Base-by-base conservation (phyloP, 1,140 invertebrate species). In the Zaprionus ghesquierei region DNA sequence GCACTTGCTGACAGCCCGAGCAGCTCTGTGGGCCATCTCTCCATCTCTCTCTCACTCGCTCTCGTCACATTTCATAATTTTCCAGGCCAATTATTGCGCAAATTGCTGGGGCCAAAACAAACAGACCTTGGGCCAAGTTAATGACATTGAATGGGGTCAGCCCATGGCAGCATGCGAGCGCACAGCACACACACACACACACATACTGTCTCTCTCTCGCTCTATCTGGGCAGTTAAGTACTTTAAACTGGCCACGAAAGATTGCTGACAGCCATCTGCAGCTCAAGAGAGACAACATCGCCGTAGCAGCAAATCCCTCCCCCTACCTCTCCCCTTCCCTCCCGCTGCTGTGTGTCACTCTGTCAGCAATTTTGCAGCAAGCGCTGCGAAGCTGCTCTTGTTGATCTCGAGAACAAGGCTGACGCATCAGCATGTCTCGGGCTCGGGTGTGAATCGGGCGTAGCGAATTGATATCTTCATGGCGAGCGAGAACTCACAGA, bases 111-210 rank as follows among this genome's bases (percentile, higher is more conserved):
- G 61, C 44, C 25, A 76, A 87, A 76, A 73, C 78, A 87, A 87
- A 87, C 82, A 86, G 79, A 86, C 82, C 82, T 86, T 86, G 82
- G 84, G 50, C 71, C 69, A 10, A 82, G 82, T 87, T 86, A 86
- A 86, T 86, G 82, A 86, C 82, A 87, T 87, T 79, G 82, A 86
- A 86, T 82, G 79, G 82, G 82, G 82, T 86, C 82, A 86, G 79
- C 23, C 41, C 59, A 63, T 41, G 35, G n/a, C 35, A 54, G 68
- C 61, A 70, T 38, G 69, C 54, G 20, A 66, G 44, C 33, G 33
- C 33, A 35, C 12, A 8, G 8, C n/a, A 44, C 18, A 3, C 9
- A 22, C 18, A 46, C 41, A 46, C 18, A 44, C 41, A 46, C 41
- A 46, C 41, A 15, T 2, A 46, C 18, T 20, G 8, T 9, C 18